Base-by-base conservation (phyloP, 2,888 invertebrate genomes). In the Tetragnatha montana region DNA sequence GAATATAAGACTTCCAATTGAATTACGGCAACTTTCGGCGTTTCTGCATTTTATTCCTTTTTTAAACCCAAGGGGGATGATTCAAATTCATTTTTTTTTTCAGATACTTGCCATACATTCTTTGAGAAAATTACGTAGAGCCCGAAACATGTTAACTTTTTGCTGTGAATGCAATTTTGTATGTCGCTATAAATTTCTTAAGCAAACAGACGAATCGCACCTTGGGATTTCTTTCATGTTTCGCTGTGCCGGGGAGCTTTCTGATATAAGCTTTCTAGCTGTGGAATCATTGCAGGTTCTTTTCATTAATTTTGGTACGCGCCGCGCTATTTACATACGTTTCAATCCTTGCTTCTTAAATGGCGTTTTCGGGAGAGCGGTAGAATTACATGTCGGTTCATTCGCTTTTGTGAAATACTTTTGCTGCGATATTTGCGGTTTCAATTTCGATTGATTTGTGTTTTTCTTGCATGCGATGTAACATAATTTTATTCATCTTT, bases 171-270 rank as follows among this genome's bases (percentile, higher is more conserved):
- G 60, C 60, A 60, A 76, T 76, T 76, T 76, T 76, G 19, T 49
- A 49, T 19, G 49, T 49, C 8, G 17, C 76, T 49, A 76, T 76
- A 76, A 76, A 76, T 76, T 76, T 50, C n/a, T n/a, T 50, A n/a
- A 17, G 50, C 50, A 76, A 76, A 76, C 50, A 76, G 74, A n/a
- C n/a, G 50, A 19, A 8, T 76, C n/a, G 10, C 76, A 17, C 19
- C 35, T 19, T 19, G 76, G 76, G 50, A 76, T 50, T 76, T 8
- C 49, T 76, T 76, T 76, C 50, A 76, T 10, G 19, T 35, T 35
- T 35, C 35, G 35, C 35, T 35, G 35, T 35, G 35, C 4, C 1
- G 35, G 4, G 4, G 35, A 35, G 35, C 1, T 4, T n/a, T 1
- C 35, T 35, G 35, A 35, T 35, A 35, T 35, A 35, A 35, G 35